Evolutionary conservation across 2,888 invertebrate species (phyloP).

Genomic region (Coenonympha glycerion): DNA sequence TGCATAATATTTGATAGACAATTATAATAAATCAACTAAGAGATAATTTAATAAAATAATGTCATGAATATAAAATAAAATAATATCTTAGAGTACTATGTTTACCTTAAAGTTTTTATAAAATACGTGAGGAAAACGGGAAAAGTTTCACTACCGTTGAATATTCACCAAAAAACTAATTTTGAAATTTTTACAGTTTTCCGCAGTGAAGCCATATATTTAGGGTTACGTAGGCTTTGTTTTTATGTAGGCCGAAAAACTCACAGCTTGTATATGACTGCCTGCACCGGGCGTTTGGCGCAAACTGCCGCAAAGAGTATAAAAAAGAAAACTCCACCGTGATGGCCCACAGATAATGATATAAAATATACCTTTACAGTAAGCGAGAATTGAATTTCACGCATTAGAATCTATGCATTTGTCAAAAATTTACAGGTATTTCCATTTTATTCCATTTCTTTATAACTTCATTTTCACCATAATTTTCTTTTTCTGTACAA

Average conservation of each 20-base stretch:
- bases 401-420: too few species aligned
- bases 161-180: neutral
- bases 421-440: too few species aligned
- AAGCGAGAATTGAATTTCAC: neutral
- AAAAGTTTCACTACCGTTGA: neutral
- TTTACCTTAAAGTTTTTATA: too few species aligned
- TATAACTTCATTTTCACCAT: neutral
- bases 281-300: conserved; percentile 50
- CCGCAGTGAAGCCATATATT: conserved; percentile 33
- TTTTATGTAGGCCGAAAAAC: conserved; percentile 38
- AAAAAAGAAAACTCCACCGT: too few species aligned
- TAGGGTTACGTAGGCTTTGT: conserved; percentile 30
- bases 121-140: too few species aligned
- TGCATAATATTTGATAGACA: too few species aligned
- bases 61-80: too few species aligned
- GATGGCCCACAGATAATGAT: conserved; percentile 13
- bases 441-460: too few species aligned
- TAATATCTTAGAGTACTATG: too few species aligned
- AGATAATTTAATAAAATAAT: too few species aligned
- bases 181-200: conserved; percentile 1
- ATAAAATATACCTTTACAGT: neutral
- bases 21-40: too few species aligned
- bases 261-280: conserved; percentile 31
- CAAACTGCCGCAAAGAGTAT: conserved; percentile 56
- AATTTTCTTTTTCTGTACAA: neutral